phyloP scores from a whole-genome alignment of 2,888 invertebrate species.

The Drosophila paracracens region DNA sequence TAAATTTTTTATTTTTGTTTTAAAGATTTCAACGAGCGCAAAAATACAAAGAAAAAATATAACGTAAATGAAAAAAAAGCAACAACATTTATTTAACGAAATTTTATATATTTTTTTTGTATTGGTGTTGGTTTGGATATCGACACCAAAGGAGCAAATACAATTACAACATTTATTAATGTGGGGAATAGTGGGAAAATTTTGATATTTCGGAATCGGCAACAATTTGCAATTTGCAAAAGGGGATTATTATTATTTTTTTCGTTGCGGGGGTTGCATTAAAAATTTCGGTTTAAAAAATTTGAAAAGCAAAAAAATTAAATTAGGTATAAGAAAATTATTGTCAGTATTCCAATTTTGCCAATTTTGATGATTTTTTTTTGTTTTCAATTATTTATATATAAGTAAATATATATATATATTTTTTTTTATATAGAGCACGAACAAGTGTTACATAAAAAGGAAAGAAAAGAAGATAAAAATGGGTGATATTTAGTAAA shows the following conservation, averaged over 20 bases:
- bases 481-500: constrained; percentile 83
- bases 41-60: constrained; percentile 58
- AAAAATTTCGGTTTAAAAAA: constrained; percentile 44
- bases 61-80: constrained; percentile 58
- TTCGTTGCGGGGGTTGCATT: constrained; percentile 49
- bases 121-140: constrained; percentile 60
- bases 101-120: constrained; percentile 57
- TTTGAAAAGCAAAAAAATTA: constrained; percentile 47
- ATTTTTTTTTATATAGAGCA: constrained; percentile 73
- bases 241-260: constrained; percentile 14
- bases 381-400: constrained; percentile 72
- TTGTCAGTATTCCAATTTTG: constrained; percentile 80
- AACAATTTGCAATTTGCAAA: constrained; percentile 55
- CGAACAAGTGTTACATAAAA: constrained; percentile 79
- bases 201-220: constrained; percentile 44
- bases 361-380: constrained; percentile 76
- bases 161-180: constrained; percentile 79
- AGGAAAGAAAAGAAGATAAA: constrained; percentile 80
- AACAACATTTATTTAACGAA: constrained; percentile 81
- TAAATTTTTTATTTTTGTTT: constrained; percentile 33
- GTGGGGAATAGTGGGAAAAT: constrained; percentile 47
- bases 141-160: constrained; percentile 78
- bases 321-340: constrained; percentile 46
- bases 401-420: constrained; percentile 40
- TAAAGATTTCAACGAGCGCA: constrained; percentile 72